Conservation (phyloP, 2,113 vertebrate species). For the Marmota monax region DNA sequence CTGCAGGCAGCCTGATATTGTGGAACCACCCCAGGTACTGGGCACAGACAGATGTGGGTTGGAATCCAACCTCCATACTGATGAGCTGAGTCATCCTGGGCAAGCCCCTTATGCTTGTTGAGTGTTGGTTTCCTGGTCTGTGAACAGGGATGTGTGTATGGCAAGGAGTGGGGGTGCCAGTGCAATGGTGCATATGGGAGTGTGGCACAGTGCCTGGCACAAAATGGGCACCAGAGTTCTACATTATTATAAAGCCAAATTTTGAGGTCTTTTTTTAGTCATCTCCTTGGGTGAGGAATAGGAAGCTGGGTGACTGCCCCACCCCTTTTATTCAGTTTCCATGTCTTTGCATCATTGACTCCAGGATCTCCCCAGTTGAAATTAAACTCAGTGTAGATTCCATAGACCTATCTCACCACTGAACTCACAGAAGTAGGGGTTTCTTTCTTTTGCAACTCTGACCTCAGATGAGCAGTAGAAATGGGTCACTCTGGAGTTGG, state of each 20-base stretch:
- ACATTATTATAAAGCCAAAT: background rate
- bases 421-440: background rate
- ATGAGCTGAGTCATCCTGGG: slow-evolving; percentile 23
- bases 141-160: background rate
- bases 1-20: background rate
- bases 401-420: background rate
- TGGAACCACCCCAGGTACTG: background rate
- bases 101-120: background rate
- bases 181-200: background rate
- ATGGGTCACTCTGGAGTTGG: background rate
- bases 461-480: background rate
- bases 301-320: background rate
- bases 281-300: background rate
- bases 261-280: background rate
- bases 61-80: background rate
- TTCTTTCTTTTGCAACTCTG: background rate
- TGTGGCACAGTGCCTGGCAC: background rate
- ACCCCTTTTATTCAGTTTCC: background rate
- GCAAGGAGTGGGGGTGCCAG: background rate
- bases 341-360: background rate
- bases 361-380: background rate
- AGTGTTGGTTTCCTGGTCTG: background rate
- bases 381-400: background rate
- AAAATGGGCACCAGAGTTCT: background rate
- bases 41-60: background rate